A percentile compares a stretch with the other conserved stretches of the same genome.
Evolutionary conservation across 2,797 vertebrate genomes (phyloP).

Genomic region (Karalla daura): DNA sequence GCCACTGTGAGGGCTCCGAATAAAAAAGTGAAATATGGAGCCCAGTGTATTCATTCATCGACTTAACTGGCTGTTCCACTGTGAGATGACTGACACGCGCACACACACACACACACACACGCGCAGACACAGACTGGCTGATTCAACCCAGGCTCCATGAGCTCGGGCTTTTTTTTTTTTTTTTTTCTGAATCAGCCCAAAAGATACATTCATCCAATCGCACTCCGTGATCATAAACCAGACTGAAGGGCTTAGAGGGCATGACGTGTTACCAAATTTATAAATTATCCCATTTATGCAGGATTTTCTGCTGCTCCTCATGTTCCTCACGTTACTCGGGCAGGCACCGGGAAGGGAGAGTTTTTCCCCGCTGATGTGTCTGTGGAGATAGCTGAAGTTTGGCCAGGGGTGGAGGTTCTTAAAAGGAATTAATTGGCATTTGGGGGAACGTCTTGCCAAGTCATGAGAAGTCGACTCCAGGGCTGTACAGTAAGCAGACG

Average conservation of each 20-base stretch:
- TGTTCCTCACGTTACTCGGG: conserved; percentile 64
- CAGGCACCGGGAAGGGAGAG: conserved; percentile 29
- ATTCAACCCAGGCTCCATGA: conserved; percentile 66
- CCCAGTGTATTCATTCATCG: conserved; percentile 65
- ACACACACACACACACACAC: conserved; percentile 35
- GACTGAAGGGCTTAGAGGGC: conserved; percentile 59
- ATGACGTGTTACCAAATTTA: conserved; percentile 64
- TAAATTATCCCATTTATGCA: conserved; percentile 72
- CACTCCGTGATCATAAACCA: conserved; percentile 70
- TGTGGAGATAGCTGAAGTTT: conserved; percentile 34
- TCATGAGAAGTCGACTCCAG: not conserved
- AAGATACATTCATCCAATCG: conserved; percentile 70
- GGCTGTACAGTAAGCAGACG: not conserved
- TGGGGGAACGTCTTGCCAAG: conserved; percentile 10
- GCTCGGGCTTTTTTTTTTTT: conserved; percentile 33
- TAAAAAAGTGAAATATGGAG: conserved; percentile 74
- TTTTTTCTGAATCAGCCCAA: conserved; percentile 67
- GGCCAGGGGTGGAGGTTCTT: conserved; percentile 9
- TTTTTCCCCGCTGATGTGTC: conserved; percentile 43
- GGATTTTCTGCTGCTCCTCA: conserved; percentile 39
- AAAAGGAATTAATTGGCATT: not conserved
- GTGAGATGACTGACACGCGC: conserved; percentile 71
- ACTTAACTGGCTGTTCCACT: conserved; percentile 64
- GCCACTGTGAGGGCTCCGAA: conserved; percentile 66
- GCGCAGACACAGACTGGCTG: conserved; percentile 69